Evolutionary conservation across 2,797 vertebrate species (phyloP).

Genomic region (Carcharodon carcharias): DNA sequence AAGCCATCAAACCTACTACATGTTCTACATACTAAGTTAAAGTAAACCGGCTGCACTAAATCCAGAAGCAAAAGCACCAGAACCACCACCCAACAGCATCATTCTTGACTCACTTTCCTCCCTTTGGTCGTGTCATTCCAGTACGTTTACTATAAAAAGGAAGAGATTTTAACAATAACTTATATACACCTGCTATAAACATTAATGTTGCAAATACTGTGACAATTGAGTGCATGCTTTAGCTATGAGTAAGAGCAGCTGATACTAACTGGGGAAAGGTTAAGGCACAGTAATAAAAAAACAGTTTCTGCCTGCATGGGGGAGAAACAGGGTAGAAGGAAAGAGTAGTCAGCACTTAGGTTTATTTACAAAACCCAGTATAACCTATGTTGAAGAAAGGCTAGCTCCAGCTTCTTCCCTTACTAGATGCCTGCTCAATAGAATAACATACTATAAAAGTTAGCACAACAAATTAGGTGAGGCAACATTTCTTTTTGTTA

Average conservation of each 20-base stretch:
- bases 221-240: too few species aligned
- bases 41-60: not conserved
- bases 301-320: too few species aligned
- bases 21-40: not conserved
- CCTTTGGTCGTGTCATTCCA: constrained; percentile 59
- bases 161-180: constrained; percentile 56
- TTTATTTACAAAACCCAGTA: too few species aligned
- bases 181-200: not conserved
- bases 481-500: not conserved
- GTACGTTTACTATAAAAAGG: constrained; percentile 62
- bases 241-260: too few species aligned
- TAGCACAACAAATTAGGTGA: not conserved
- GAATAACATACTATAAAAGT: not conserved
- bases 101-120: constrained; percentile 69
- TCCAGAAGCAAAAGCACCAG: not conserved
- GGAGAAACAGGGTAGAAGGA: too few species aligned
- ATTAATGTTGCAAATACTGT: too few species aligned
- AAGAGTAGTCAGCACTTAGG: too few species aligned
- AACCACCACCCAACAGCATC: constrained; percentile 57
- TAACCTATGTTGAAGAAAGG: too few species aligned
- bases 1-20: not conserved
- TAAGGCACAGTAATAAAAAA: too few species aligned
- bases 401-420: too few species aligned
- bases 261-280: too few species aligned
- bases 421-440: too few species aligned